Conservation (phyloP, 2,797 vertebrate species). For the Triplophysa bombifrons region DNA sequence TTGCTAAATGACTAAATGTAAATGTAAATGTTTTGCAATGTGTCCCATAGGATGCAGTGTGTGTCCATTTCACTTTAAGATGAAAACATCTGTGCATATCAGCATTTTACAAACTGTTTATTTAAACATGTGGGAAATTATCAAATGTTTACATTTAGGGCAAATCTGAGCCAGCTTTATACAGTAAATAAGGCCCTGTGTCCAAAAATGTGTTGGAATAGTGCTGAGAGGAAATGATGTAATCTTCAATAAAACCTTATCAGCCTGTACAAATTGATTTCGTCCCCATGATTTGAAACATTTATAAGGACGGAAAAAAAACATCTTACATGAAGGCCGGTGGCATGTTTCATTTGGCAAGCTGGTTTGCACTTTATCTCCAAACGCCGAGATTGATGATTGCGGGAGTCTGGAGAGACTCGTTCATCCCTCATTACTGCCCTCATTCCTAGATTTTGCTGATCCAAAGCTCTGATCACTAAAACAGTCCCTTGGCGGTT, state of each 20-base stretch:
- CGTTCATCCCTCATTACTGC: slow-evolving; percentile 24
- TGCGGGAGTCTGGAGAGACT: slow-evolving; percentile 3
- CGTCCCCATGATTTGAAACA: background rate
- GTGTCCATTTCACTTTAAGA: too few relatives aligned
- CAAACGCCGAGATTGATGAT: slow-evolving; percentile 4
- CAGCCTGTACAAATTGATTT: slow-evolving; percentile 10
- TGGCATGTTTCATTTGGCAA: slow-evolving; percentile 14
- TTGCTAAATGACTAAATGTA: too few relatives aligned
- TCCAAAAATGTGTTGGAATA: background rate
- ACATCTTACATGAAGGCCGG: slow-evolving; percentile 4
- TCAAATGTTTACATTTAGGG: slow-evolving; percentile 1
- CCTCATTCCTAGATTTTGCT: slow-evolving; percentile 16
- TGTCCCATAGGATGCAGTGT: background rate
- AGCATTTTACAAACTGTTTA: background rate
- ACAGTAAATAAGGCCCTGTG: background rate
- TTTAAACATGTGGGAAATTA: slow-evolving; percentile 9
- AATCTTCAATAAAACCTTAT: slow-evolving; percentile 16
- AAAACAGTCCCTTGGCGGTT: slow-evolving; percentile 19
- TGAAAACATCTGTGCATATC: background rate
- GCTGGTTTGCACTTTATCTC: slow-evolving; percentile 14
- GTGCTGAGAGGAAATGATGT: background rate
- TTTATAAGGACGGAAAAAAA: background rate
- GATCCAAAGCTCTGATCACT: slow-evolving; percentile 31
- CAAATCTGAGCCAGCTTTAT: background rate
- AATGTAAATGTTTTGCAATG: background rate